These are phyloP conservation scores for Nephrotoma guestfalica DNA, from an alignment of 2,888 invertebrate genomes.

Conservation along the genomic window DNA sequence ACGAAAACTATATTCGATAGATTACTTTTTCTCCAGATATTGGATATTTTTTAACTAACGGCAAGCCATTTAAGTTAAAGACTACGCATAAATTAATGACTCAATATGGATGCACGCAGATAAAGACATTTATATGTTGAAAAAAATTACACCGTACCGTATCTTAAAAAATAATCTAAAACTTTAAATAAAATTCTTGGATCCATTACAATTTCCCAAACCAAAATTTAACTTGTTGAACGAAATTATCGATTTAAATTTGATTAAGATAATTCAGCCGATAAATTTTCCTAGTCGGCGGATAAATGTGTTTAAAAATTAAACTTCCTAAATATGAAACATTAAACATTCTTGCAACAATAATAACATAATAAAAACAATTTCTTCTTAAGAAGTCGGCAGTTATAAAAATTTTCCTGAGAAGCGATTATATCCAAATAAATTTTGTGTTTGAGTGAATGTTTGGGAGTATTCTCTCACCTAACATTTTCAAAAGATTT, in stretches of 20 bases:
- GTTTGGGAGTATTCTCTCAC: too few species aligned
- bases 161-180: not conserved
- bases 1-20: too few species aligned
- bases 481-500: not conserved
- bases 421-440: not conserved
- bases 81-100: not conserved
- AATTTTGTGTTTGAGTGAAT: not conserved
- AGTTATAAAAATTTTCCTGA: not conserved
- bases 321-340: not conserved
- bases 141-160: not conserved
- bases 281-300: not conserved
- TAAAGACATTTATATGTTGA: not conserved
- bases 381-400: not conserved
- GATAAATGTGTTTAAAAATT: not conserved
- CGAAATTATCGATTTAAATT: not conserved
- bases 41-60: not conserved
- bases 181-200: not conserved
- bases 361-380: not conserved
- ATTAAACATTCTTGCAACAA: not conserved
- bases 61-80: not conserved
- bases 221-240: not conserved
- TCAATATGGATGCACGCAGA: not conserved
- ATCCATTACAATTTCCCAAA: not conserved
- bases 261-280: not conserved
- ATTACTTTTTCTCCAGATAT: too few species aligned